A percentile compares a stretch with the other conserved stretches of the same genome.
Evolutionary conservation across 2,888 invertebrate species (phyloP).

Genomic region (Conchocele bisecta): DNA sequence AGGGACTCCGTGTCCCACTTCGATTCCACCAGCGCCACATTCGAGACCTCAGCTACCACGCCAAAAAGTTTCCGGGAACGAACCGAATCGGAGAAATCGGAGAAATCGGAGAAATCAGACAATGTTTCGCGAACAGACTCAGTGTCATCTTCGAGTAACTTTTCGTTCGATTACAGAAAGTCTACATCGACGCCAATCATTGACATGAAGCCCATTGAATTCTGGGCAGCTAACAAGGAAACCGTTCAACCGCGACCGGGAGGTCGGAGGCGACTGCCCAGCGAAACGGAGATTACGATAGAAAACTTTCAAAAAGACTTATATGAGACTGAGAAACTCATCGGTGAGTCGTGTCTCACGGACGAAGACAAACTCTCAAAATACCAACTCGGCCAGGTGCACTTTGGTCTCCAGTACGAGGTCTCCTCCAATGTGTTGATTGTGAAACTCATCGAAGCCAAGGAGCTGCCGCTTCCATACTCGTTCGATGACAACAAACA

Average conservation of each 20-base stretch:
- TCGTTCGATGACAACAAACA: conserved; percentile 80
- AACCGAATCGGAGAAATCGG: conserved; percentile 76
- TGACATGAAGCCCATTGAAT: conserved; percentile 83
- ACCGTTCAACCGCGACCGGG: conserved; percentile 79
- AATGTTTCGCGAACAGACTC: conserved; percentile 76
- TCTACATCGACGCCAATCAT: conserved; percentile 79
- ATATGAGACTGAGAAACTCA: conserved; percentile 73
- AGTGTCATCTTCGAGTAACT: conserved; percentile 69
- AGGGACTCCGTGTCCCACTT: conserved; percentile 68
- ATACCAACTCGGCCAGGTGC: conserved; percentile 80
- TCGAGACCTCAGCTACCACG: conserved; percentile 68
- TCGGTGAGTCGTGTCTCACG: conserved; percentile 72
- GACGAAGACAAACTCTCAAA: conserved; percentile 80
- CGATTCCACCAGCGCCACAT: conserved; percentile 71
- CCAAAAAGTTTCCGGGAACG: conserved; percentile 72
- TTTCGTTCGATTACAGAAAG: conserved; percentile 65
- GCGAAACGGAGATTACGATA: conserved; percentile 81
- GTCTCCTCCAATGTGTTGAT: conserved; percentile 77
- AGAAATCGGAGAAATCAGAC: too few relatives aligned
- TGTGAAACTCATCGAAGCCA: conserved; percentile 83
- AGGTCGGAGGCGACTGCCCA: conserved; percentile 74
- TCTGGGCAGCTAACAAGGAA: conserved; percentile 82
- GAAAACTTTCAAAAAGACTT: conserved; percentile 82
- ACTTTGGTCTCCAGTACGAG: conserved; percentile 82
- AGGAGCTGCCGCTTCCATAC: conserved; percentile 82